These are phyloP conservation scores for Volucella zonaria DNA, from an alignment of 2,888 invertebrate species.

Conservation along the genomic window DNA sequence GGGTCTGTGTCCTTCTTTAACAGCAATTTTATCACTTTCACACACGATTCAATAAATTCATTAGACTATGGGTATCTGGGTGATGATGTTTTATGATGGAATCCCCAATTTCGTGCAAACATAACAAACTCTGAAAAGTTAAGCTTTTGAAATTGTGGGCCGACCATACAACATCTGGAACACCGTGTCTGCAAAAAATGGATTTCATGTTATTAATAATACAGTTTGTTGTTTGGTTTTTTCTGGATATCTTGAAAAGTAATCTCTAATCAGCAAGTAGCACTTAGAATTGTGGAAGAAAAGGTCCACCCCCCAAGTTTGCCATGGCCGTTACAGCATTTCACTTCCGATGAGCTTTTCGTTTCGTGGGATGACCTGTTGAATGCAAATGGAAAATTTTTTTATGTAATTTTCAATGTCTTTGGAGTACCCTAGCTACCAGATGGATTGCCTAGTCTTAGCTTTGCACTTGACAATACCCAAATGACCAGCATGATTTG, in stretches of 20 bases:
- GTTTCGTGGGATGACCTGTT: constrained; percentile 24
- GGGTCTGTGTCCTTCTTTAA: constrained; percentile 33
- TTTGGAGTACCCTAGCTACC: constrained; percentile 24
- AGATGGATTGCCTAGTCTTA: constrained; percentile 24
- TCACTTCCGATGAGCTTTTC: constrained; percentile 16
- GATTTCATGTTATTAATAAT: constrained; percentile 30
- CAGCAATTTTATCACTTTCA: constrained; percentile 30
- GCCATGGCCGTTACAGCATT: constrained; percentile 19
- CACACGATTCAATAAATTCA: constrained; percentile 22
- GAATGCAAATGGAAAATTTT: constrained; percentile 18
- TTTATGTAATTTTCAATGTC: constrained; percentile 11
- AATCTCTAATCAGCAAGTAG: constrained; percentile 34
- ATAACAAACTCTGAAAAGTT: constrained; percentile 4
- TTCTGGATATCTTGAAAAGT: constrained; percentile 36
- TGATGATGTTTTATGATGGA: no score
- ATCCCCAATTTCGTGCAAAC: no score
- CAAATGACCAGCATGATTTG: constrained; percentile 14
- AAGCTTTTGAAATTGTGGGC: constrained; percentile 9
- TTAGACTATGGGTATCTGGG: constrained; percentile 10
- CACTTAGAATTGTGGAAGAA: constrained; percentile 22
- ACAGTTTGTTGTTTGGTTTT: constrained; percentile 2
- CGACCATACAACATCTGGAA: not conserved
- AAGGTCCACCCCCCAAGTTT: constrained; percentile 12
- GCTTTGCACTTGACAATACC: constrained; percentile 43
- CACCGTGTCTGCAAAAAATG: constrained; percentile 23